Percentiles rank a stretch among this genome's conserved stretches.
Conservation (phyloP, 2,888 invertebrate species). For the Rhamnusium bicolor region DNA sequence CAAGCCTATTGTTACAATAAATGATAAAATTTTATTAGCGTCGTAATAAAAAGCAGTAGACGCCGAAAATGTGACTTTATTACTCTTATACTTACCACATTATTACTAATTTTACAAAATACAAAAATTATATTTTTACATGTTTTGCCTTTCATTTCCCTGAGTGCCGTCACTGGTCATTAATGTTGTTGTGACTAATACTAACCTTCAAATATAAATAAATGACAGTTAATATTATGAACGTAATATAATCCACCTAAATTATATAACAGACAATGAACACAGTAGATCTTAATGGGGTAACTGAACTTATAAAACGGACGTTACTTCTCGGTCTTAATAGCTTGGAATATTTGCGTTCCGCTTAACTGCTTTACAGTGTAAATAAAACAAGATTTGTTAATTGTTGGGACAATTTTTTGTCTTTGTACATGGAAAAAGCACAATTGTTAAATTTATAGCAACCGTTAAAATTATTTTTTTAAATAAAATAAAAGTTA, state of each 20-base stretch:
- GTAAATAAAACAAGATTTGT: neutral
- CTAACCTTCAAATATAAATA: constrained; percentile 14
- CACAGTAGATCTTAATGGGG: constrained; percentile 24
- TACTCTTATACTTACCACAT: too few species aligned
- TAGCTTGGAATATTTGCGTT: constrained; percentile 5
- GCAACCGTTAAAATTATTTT: too few species aligned
- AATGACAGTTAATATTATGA: neutral
- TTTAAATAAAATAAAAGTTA: too few species aligned
- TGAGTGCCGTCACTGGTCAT: neutral
- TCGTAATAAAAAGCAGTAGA: too few species aligned
- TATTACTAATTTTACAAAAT: too few species aligned
- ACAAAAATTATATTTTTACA: too few species aligned
- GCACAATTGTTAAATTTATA: too few species aligned
- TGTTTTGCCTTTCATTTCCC: neutral
- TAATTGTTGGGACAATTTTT: neutral
- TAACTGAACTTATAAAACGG: constrained; percentile 43
- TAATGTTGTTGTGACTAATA: neutral
- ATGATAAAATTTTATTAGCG: too few species aligned
- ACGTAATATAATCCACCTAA: neutral
- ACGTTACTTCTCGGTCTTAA: constrained; percentile 12
- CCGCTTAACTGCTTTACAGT: neutral
- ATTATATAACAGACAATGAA: constrained; percentile 27
- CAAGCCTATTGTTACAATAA: too few species aligned
- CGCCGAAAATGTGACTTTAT: too few species aligned
- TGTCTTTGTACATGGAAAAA: neutral